Base-by-base conservation (phyloP, 2,888 invertebrate species). In the Ypsolopha scabrella region DNA sequence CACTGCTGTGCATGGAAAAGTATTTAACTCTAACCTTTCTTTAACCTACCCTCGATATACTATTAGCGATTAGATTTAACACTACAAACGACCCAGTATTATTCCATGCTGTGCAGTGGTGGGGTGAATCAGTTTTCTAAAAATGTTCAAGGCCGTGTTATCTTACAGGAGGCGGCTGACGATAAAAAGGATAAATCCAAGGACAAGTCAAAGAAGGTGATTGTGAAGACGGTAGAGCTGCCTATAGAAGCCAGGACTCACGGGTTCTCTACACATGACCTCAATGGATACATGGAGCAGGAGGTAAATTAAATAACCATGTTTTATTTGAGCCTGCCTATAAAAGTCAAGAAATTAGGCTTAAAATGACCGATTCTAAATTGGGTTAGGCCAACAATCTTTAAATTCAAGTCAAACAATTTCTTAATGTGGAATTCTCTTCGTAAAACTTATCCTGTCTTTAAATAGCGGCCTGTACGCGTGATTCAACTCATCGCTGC, bases 151-250 rank as follows among this genome's bases (percentile, higher is more conserved):
- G 62, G 66, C 64, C 54, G 61, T 58, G 51, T 60, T 68, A 60
- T 80, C 80, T 89, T 87, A 54, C 80, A 88, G 81, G 88, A 87
- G 39, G 54, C 69, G 65, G 54, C 64, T 64, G 88, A 88, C 59
- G 87, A 88, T 60, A 90, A 92, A 76, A 91, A 94, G 79, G 91
- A 91, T 57, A 89, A 89, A 61, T 79, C 85, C 24, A 92, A 92
- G 70, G 83, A 85, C 14, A 85, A 85, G 55, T 24, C 24, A 45
- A 94, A 94, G 75, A 96, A 97, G 75, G 90, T 92, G 54, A 76
- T 91, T 6, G 90, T 93, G 24, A 96, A 96, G 79, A 90, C 92
- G 34, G 88, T 96, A 53, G 97, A 98, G 60, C 85, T 98, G 56
- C 93, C 95, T 0, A 91, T 99, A 55, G 94, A 94, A 52, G 82